These are phyloP conservation scores for Echinops telfairi DNA, from an alignment of 2,113 vertebrate genomes.

Conservation along the genomic window DNA sequence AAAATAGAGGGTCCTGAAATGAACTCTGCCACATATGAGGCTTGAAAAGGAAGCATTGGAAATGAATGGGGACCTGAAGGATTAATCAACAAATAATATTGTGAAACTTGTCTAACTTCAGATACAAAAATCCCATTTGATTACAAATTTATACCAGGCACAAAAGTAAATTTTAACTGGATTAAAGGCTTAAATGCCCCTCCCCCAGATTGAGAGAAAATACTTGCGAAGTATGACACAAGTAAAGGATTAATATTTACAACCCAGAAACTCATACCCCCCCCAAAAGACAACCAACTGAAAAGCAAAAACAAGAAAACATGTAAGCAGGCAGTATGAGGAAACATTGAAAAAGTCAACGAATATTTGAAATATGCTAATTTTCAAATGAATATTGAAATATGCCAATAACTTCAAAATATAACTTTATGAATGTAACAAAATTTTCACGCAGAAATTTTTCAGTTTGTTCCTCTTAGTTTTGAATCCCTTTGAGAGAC, in stretches of 20 bases:
- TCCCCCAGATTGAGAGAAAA: conserved; percentile 41
- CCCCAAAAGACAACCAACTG: conserved; percentile 48
- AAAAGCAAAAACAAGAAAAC: conserved; percentile 32
- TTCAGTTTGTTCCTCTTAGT: not conserved
- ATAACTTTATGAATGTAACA: conserved; percentile 39
- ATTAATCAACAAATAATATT: conserved; percentile 56
- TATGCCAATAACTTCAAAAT: not conserved
- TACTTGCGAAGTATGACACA: conserved; percentile 48
- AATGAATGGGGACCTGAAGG: conserved; percentile 20
- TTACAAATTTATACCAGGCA: conserved; percentile 44
- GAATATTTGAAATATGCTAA: conserved; percentile 28
- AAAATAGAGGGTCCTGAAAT: conserved; percentile 16
- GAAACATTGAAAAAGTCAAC: conserved; percentile 49
- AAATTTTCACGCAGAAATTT: not conserved
- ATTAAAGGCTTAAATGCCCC: conserved; percentile 61
- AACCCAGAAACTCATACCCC: conserved; percentile 48
- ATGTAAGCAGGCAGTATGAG: not conserved
- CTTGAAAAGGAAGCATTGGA: not conserved
- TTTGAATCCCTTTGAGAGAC: conserved; percentile 16
- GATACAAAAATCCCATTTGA: conserved; percentile 62
- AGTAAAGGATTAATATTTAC: not conserved
- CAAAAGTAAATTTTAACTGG: conserved; percentile 57
- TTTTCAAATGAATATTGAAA: conserved; percentile 29
- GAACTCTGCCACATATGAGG: not conserved
- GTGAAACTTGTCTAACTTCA: conserved; percentile 49